A percentile compares a stretch with the other conserved stretches of the same genome.
These are phyloP conservation scores for Lordiphosa mommai DNA, from an alignment of 1,140 invertebrate genomes.

Conservation along the genomic window DNA sequence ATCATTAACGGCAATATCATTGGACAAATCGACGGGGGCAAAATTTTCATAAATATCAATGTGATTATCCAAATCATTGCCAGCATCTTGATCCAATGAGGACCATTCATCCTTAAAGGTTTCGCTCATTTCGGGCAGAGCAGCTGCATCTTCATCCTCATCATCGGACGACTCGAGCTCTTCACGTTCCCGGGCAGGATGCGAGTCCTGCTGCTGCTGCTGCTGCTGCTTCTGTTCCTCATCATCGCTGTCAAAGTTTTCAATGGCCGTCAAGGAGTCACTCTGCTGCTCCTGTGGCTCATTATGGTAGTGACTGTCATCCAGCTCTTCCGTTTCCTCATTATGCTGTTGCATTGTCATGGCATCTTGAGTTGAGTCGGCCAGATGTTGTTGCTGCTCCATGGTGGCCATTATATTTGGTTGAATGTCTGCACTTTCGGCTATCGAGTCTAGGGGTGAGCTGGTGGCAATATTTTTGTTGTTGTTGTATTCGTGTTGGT, in stretches of 20 bases:
- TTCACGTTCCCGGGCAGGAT: constrained; percentile 35
- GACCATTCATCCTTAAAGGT: constrained; percentile 69
- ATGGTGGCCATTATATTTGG: constrained; percentile 27
- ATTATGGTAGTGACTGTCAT: constrained; percentile 39
- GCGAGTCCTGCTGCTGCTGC: neutral
- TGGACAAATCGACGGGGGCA: constrained; percentile 69
- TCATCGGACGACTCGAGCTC: constrained; percentile 65
- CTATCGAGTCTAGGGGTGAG: constrained; percentile 28
- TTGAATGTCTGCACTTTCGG: constrained; percentile 31
- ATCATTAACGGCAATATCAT: constrained; percentile 79
- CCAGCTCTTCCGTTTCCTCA: constrained; percentile 48
- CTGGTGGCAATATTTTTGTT: constrained; percentile 34
- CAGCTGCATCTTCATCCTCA: constrained; percentile 33
- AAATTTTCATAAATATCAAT: constrained; percentile 63
- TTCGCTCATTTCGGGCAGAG: constrained; percentile 52
- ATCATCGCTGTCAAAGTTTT: constrained; percentile 31
- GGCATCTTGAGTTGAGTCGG: constrained; percentile 25
- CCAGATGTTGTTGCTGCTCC: constrained; percentile 26
- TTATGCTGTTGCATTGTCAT: constrained; percentile 44
- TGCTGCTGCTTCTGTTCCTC: constrained; percentile 14
- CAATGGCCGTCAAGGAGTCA: constrained; percentile 34
- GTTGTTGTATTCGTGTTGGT: constrained; percentile 30
- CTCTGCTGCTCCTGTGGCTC: constrained; percentile 17
- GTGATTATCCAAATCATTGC: constrained; percentile 64
- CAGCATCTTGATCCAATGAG: constrained; percentile 40